These are phyloP conservation scores for Nymphalis c-album DNA, from an alignment of 2,888 invertebrate genomes.

Conservation along the genomic window DNA sequence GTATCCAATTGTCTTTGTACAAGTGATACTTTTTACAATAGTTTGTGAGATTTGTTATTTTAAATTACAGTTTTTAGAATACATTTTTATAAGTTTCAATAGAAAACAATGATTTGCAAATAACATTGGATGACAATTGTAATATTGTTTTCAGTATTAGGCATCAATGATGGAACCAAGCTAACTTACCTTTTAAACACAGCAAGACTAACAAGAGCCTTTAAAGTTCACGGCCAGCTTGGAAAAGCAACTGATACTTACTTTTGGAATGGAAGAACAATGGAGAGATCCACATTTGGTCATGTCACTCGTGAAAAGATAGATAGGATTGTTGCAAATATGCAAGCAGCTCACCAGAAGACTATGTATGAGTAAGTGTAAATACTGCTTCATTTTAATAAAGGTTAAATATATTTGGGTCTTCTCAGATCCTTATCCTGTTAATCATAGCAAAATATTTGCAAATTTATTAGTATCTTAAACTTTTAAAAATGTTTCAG, in stretches of 20 bases:
- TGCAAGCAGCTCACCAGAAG: conserved; percentile 93
- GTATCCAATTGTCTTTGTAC: no score
- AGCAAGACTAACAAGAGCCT: conserved; percentile 85
- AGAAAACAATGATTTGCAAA: no score
- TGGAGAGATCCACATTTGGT: conserved; percentile 85
- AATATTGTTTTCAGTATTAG: conserved; percentile 82
- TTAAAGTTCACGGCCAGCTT: conserved; percentile 87
- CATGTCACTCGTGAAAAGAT: conserved; percentile 87
- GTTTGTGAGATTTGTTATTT: no score
- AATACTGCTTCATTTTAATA: no score
- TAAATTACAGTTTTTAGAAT: no score
- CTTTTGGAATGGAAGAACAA: conserved; percentile 86
- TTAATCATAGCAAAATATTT: no score
- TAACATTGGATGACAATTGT: neutral
- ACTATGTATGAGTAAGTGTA: conserved; percentile 90
- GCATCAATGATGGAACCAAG: conserved; percentile 85
- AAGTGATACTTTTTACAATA: no score
- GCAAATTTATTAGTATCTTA: neutral
- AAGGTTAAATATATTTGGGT: no score
- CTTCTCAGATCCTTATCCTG: no score
- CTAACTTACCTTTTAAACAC: conserved; percentile 80
- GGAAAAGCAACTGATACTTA: conserved; percentile 89
- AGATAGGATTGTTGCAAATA: conserved; percentile 87
- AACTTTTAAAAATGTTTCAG: conserved; percentile 62
- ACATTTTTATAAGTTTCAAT: no score